A percentile compares a stretch with the other conserved stretches of the same genome.
phyloP scores from a whole-genome alignment of 2,888 invertebrate genomes.

The Drosophila fulvimacula region DNA sequence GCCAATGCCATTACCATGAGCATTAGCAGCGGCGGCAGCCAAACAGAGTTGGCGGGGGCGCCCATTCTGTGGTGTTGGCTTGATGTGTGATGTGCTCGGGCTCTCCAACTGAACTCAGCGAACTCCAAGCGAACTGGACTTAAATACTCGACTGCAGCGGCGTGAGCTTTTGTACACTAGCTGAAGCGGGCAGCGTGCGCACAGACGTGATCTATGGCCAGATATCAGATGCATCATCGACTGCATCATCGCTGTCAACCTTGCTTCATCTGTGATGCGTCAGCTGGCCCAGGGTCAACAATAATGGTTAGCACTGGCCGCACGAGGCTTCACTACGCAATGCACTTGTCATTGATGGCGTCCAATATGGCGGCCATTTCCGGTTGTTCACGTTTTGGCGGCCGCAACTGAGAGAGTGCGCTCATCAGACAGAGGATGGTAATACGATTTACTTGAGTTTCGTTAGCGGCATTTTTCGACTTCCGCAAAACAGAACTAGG shows the following conservation, averaged over 20 bases:
- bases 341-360: conserved; percentile 24
- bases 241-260: conserved; percentile 36
- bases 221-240: conserved; percentile 58
- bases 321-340: conserved; percentile 11
- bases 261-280: conserved; percentile 46
- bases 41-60: conserved; percentile 42
- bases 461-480: background rate
- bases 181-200: conserved; percentile 23
- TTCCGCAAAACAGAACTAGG: background rate
- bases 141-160: conserved; percentile 44
- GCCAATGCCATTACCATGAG: conserved; percentile 17
- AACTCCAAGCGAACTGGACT: conserved; percentile 34
- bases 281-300: conserved; percentile 47
- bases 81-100: conserved; percentile 25
- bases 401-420: background rate
- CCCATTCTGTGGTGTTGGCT: conserved; percentile 34
- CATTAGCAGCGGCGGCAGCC: conserved; percentile 49
- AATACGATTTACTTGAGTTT: background rate
- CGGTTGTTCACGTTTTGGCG: conserved; percentile 6
- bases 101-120: conserved; percentile 49
- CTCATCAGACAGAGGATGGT: background rate
- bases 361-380: conserved; percentile 32
- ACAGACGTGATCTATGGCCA: conserved; percentile 64
- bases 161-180: conserved; percentile 19
- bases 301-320: conserved; percentile 7